Conservation (phyloP, 2,888 invertebrate species). For the Entomobrya proxima region DNA sequence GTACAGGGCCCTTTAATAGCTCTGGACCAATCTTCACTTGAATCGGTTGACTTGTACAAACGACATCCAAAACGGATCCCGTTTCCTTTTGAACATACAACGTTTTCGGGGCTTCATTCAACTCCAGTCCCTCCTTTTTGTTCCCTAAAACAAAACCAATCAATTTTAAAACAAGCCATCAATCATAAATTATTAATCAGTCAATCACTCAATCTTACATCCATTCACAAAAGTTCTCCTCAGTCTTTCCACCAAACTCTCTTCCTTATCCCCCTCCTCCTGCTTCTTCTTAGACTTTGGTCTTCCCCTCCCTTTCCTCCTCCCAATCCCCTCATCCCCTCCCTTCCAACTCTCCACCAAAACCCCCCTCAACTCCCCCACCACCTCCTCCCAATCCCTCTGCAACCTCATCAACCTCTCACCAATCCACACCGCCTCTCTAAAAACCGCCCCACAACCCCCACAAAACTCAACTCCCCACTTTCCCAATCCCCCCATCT, state of each 20-base stretch:
- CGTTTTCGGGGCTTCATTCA: neutral
- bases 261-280: neutral
- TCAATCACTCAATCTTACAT: no score
- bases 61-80: neutral
- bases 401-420: neutral
- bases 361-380: neutral
- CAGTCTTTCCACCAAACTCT: neutral
- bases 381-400: neutral
- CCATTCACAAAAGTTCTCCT: neutral
- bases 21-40: no score
- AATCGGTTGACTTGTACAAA: neutral
- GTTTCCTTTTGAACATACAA: neutral
- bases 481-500: neutral
- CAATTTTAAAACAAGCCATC: no score
- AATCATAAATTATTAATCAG: no score
- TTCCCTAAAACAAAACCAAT: no score
- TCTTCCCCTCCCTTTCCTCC: neutral
- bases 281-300: neutral
- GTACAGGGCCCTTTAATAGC: no score
- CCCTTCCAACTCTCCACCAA: neutral
- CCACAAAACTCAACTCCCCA: neutral
- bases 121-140: neutral
- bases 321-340: neutral
- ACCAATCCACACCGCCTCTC: neutral
- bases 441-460: neutral